Evolutionary conservation across 2,113 vertebrate species (phyloP).

Genomic region (Todiramphus chloris): DNA sequence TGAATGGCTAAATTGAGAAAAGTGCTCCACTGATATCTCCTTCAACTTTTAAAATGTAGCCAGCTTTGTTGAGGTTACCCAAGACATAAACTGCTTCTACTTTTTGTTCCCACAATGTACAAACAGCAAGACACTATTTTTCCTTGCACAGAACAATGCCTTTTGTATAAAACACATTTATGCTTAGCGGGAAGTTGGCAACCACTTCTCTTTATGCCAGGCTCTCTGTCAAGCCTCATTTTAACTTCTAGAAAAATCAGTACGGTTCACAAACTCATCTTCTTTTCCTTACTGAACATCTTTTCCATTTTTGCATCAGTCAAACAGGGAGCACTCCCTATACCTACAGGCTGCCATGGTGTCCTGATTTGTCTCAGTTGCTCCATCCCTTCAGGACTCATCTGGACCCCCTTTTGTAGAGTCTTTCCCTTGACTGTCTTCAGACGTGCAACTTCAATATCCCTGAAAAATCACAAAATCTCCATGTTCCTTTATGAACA

Average conservation of each 20-base stretch:
- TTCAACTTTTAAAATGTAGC: no score
- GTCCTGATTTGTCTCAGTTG: not conserved
- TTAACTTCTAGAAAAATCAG: not conserved
- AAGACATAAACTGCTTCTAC: no score
- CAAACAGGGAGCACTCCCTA: rapidly evolving
- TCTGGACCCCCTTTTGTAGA: not conserved
- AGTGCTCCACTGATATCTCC: no score
- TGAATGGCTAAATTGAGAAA: no score
- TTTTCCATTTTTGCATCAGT: not conserved
- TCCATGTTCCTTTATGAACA: not conserved
- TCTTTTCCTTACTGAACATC: not conserved
- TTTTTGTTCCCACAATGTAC: no score
- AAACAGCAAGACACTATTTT: no score
- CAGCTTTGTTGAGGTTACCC: no score
- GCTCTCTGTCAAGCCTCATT: not conserved
- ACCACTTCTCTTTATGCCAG: not conserved
- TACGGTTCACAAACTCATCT: not conserved
- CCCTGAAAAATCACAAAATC: not conserved
- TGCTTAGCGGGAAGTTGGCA: not conserved
- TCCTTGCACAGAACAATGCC: no score
- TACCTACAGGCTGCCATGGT: not conserved
- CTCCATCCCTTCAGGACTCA: not conserved
- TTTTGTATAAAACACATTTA: no score
- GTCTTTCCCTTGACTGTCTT: not conserved
- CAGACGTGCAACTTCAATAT: not conserved